Evolutionary conservation across 2,113 vertebrate genomes (phyloP), one percentile per base, ranked within the genome.

Genomic region (Mastomys natalensis): DNA sequence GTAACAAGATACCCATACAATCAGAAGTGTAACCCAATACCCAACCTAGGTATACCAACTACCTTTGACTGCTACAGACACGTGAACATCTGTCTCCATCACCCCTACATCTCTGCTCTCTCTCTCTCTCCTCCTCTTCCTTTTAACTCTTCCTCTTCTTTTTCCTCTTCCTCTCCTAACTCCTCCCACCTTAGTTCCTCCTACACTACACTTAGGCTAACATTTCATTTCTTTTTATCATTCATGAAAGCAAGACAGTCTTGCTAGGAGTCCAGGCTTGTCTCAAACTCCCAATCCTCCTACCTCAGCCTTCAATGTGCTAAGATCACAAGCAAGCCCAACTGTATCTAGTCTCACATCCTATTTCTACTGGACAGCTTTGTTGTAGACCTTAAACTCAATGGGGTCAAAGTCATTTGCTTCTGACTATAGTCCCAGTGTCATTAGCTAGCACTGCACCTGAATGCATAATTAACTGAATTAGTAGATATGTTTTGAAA

Each of bases 401-500:
- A n/a, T 34, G 37, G 51, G 4, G 10, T 73, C 62, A 90, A 82
- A 37, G n/a, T n/a, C n/a, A 37, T 78, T 85, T 88, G 58, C 64
- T 88, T 29, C 26, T 5, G 11, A 78, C 22, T 68, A 1, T 92
- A 37, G 66, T 78, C 26, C 16, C 29, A n/a, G 34, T 21, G 58
- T 22, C 10, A 29, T 43, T 70, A 91, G 31, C 48, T 70, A 91
- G 31, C 48, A 40, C 26, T 72, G 51, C 8, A 19, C 26, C 51
- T 76, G 17, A 11, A 11, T 53, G 86, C 12, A 81, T 0, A 40
- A 51, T n/a, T 34, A 53, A 45, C 40, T 88, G 37, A 24, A 72
- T 51, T 85, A n/a, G 40, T 74, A 29, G 89, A 74, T n/a, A 51
- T 45, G 58, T 80, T 87, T 86, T 66, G 31, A 88, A 96, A 85